Evolutionary conservation across 2,113 vertebrate species (phyloP).

Genomic region (Barnardius zonarius): DNA sequence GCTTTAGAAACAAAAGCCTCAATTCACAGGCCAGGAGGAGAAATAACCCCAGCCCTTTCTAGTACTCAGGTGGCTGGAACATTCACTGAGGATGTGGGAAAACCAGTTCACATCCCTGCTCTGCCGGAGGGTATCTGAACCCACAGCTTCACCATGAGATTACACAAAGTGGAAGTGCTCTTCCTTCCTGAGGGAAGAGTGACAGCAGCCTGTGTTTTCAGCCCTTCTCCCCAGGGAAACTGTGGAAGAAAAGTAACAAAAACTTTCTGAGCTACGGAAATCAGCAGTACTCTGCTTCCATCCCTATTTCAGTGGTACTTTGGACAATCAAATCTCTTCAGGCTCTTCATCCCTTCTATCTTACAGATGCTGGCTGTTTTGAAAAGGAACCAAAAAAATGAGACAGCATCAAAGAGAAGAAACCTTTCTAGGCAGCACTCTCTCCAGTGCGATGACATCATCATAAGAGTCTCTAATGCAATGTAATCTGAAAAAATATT

Average conservation of each 20-base stretch:
- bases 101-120: slow-evolving; percentile 22
- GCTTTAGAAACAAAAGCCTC: not conserved
- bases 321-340: not conserved
- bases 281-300: not conserved
- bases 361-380: not conserved
- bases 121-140: not conserved
- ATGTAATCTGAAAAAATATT: slow-evolving; percentile 13
- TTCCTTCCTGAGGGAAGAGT: not conserved
- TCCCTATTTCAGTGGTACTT: not conserved
- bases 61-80: not conserved
- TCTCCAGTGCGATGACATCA: not conserved
- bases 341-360: not conserved
- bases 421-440: not conserved
- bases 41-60: not conserved
- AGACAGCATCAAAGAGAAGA: not conserved
- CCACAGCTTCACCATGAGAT: not conserved
- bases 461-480: not conserved
- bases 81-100: not conserved
- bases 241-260: not conserved
- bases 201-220: not conserved
- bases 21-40: not conserved
- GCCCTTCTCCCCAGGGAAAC: not conserved
- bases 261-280: not conserved
- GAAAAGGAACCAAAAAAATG: not conserved
- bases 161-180: not conserved